Base-by-base conservation (phyloP, 2,797 vertebrate genomes). In the Balearica regulorum region DNA sequence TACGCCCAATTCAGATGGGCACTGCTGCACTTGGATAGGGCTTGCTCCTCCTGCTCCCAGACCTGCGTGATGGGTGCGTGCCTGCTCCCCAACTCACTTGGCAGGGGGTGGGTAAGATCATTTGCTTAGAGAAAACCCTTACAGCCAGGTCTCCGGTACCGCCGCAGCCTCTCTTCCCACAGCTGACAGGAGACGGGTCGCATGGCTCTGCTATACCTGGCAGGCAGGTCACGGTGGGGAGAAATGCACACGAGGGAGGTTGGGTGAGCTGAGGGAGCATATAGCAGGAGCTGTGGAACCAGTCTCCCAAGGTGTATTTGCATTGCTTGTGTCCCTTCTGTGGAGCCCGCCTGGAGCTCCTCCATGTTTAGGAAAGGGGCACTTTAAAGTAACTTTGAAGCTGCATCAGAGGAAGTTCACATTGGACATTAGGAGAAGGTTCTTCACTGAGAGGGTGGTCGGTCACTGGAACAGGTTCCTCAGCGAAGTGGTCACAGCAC, bases 241-340 rank as follows among this genome's bases (percentile, higher is more conserved):
- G 14, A 16, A 57, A 6, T 1, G 1, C 22, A 2, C 2, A 2
- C 1, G 1, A 8, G 15, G 17, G 28, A 51, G 33, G 26, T 25
- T 61, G 35, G 17, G 28, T 0, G 5, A 78, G n/a, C 39, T 24
- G 39, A 5, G 18, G 16, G 11, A 57, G 12, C 0, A 1, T 16
- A 9, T 5, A 31, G 35, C 26, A 33, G 28, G 4, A 62, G 24
- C 20, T 2, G 1, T 2, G 5, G 28, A 46, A 62, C 26, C 44
- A 1, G 21, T 7, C 20, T n/a, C 51, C 60, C 35, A 19, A 8
- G 39, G 25, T 0, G 0, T 0, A 0, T 29, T 72, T 9, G 15
- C 6, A 2, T 8, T 18, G 6, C 16, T 41, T 16, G 3, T 25
- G 19, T 17, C 28, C 21, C 29, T 58, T 31, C 46, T 33, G 26